Conservation (phyloP, 2,113 vertebrate species). For the Eidolon helvum region DNA sequence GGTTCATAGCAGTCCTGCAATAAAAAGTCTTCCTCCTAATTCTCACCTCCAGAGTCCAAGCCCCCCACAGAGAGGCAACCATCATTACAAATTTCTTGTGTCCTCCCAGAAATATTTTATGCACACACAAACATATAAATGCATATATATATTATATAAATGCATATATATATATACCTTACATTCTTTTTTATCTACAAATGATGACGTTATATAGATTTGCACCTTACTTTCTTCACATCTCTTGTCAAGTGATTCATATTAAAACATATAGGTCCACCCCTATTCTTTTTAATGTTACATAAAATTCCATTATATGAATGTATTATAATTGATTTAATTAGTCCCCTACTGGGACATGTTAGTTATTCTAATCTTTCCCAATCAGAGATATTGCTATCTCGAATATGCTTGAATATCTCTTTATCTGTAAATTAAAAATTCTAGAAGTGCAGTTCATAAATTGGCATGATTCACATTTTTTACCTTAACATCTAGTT, state of each 20-base stretch:
- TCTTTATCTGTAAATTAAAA: conserved; percentile 6
- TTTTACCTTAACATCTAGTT: neutral
- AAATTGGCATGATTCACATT: neutral
- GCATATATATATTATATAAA: too few species aligned
- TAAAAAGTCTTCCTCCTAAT: neutral
- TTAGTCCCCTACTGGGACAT: neutral
- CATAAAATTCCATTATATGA: neutral
- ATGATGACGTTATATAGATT: neutral
- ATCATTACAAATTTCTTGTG: neutral
- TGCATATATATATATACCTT: too few species aligned
- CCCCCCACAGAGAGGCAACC: neutral
- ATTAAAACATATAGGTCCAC: neutral
- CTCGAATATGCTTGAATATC: neutral
- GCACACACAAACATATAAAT: neutral
- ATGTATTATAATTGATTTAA: neutral
- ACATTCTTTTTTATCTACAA: neutral
- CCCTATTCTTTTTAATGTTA: neutral
- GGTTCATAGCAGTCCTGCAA: neutral
- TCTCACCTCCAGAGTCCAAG: neutral
- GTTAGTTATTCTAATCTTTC: neutral
- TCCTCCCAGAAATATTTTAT: neutral
- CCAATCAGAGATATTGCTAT: neutral
- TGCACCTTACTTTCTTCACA: neutral
- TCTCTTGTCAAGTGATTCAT: neutral
- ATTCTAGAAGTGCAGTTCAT: neutral